Evolutionary conservation across 2,797 vertebrate genomes (phyloP).

Genomic region (Coendou prehensilis): DNA sequence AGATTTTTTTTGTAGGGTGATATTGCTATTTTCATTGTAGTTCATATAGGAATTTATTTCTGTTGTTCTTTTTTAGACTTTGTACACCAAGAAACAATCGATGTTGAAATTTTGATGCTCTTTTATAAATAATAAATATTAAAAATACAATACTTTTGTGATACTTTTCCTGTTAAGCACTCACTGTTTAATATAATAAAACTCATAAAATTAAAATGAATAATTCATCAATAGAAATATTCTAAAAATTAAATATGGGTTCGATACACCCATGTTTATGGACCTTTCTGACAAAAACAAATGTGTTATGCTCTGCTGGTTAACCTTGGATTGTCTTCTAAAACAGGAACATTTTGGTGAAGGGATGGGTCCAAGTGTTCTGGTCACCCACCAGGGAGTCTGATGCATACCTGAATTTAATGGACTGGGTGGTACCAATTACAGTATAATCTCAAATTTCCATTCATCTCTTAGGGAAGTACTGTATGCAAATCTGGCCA

Average conservation of each 20-base stretch:
- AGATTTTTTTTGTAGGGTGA: not conserved
- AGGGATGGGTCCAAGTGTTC: not conserved
- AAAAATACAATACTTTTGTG: not conserved
- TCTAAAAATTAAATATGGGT: not conserved
- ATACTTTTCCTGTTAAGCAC: not conserved
- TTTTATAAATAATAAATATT: not conserved
- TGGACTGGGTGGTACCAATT: not conserved
- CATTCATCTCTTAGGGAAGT: not conserved
- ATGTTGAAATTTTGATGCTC: not conserved
- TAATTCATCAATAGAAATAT: not conserved
- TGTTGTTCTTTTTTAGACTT: not conserved
- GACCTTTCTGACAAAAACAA: not conserved
- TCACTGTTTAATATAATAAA: not conserved
- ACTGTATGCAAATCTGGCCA: not conserved
- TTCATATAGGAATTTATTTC: not conserved
- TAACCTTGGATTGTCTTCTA: not conserved
- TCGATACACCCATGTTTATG: not conserved
- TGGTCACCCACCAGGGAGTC: not conserved
- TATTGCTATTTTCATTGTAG: not conserved
- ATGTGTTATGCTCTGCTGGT: not conserved
- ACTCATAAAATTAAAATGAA: not conserved
- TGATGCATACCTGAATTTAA: not conserved
- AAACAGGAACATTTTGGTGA: not conserved
- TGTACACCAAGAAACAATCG: not conserved
- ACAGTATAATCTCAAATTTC: not conserved